Base-by-base conservation (phyloP, 2,888 invertebrate species). In the Lissonota sp. region DNA sequence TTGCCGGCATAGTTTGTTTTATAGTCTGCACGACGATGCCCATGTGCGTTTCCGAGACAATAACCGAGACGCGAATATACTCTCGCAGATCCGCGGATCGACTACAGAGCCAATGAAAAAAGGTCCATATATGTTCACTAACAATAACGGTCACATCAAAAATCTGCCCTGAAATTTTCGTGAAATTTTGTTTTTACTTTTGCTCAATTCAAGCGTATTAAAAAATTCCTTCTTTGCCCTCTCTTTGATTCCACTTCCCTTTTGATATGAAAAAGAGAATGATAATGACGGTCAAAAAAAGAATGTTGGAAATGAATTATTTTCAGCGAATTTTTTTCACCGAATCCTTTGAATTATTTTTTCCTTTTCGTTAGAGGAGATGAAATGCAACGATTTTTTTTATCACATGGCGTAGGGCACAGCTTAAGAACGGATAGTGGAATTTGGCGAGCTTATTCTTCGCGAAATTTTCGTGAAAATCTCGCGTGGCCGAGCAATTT, bases 391-490 rank as follows among this genome's bases (percentile, higher is more conserved):
- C n/a, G 0, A 26, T 10, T 60, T 26, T 66, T 58, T 51, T 74
- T 66, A 40, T 53, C 42, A 6, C 42, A 12, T 39, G 7, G n/a
- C n/a, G n/a, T n/a, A n/a, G n/a, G 46, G 44, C 64, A 58, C 44
- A 44, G 1, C 5, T 8, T 51, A 5, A 1, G 0, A 14, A 4
- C 37, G 39, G 46, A 49, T 58, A 53, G 44, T 75, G 37, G 60
- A 69, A 69, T 44, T 42, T 53, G 42, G 53, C 49, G 66, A 57
- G 75, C 75, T 64, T 69, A 69, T 67, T 62, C 75, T 62, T 60
- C 75, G 55, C 69, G 26, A 26, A 75, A 69, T 69, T 75, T 69
- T 69, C 53, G 44, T 3, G 53, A 55, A 53, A 6, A 69, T 42
- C 62, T 62, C 75, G 75, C 60, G 67, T 67, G 67, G 75, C 40